Evolutionary conservation across 2,888 invertebrate species (phyloP).

Genomic region (Sympetrum striolatum): DNA sequence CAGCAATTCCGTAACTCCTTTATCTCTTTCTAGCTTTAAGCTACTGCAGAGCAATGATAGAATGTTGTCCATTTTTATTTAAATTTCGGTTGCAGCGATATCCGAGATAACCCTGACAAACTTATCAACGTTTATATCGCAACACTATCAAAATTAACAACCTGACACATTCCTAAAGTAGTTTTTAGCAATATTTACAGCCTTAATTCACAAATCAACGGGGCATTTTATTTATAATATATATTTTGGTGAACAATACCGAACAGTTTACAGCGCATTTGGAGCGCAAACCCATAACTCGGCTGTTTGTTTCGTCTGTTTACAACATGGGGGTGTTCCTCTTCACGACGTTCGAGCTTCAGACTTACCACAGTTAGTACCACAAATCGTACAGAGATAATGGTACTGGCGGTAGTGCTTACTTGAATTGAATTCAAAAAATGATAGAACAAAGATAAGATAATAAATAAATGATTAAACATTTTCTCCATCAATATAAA

Average conservation of each 20-base stretch:
- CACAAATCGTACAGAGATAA: too few relatives aligned
- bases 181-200: neutral
- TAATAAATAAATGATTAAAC: too few relatives aligned
- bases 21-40: conserved; percentile 52
- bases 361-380: too few relatives aligned
- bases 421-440: too few relatives aligned
- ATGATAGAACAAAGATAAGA: too few relatives aligned
- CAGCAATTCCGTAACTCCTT: conserved; percentile 51
- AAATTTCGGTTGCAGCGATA: neutral
- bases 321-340: neutral
- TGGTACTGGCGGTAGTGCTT: too few relatives aligned
- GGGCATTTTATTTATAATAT: neutral
- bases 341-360: too few relatives aligned
- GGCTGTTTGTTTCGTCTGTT: neutral
- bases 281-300: neutral
- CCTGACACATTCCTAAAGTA: neutral
- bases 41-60: conserved; percentile 50
- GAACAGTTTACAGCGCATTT: neutral
- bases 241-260: neutral
- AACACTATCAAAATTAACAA: neutral
- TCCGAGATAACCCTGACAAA: neutral
- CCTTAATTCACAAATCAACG: neutral
- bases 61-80: conserved; percentile 45
- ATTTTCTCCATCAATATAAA: too few relatives aligned
- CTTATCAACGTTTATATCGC: neutral